Evolutionary conservation across 2,113 vertebrate genomes (phyloP).

Genomic region (Xenopus borealis): DNA sequence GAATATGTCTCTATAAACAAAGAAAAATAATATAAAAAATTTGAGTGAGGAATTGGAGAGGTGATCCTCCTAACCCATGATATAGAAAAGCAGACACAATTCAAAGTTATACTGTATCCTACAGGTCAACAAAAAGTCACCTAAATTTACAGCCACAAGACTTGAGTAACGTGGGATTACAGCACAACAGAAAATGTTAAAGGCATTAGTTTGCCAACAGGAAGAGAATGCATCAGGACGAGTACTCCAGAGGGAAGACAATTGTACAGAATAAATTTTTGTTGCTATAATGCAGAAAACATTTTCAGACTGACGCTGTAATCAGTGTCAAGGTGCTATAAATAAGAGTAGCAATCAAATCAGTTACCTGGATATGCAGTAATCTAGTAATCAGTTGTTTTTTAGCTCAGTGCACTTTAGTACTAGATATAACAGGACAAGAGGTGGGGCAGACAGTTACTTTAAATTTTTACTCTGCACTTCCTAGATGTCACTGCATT

Average conservation of each 20-base stretch:
- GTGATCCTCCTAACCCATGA: not conserved
- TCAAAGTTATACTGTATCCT: not conserved
- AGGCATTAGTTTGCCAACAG: slow-evolving; percentile 14
- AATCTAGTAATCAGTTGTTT: no score
- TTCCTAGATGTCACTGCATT: no score
- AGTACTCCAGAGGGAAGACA: slow-evolving; percentile 19
- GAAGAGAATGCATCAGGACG: slow-evolving; percentile 28
- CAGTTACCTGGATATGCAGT: slow-evolving; percentile 1
- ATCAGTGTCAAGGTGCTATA: slow-evolving; percentile 18
- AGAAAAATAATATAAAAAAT: no score
- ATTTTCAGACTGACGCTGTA: slow-evolving; percentile 18
- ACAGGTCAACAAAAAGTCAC: slow-evolving; percentile 26
- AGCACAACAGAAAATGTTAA: slow-evolving; percentile 18
- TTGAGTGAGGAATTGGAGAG: not conserved
- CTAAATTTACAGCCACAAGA: slow-evolving; percentile 11
- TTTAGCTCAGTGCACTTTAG: no score
- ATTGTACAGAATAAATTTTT: slow-evolving; percentile 24
- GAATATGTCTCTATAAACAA: no score
- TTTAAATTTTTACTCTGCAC: no score
- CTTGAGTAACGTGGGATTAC: slow-evolving; percentile 5
- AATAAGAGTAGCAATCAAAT: slow-evolving; percentile 11
- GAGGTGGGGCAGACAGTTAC: no score
- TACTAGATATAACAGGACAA: no score
- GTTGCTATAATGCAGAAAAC: slow-evolving; percentile 12
- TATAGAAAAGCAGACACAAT: not conserved